A percentile compares a stretch with the other conserved stretches of the same genome.
Conservation (phyloP, 2,888 invertebrate species). For the Drosophila neutralis region DNA sequence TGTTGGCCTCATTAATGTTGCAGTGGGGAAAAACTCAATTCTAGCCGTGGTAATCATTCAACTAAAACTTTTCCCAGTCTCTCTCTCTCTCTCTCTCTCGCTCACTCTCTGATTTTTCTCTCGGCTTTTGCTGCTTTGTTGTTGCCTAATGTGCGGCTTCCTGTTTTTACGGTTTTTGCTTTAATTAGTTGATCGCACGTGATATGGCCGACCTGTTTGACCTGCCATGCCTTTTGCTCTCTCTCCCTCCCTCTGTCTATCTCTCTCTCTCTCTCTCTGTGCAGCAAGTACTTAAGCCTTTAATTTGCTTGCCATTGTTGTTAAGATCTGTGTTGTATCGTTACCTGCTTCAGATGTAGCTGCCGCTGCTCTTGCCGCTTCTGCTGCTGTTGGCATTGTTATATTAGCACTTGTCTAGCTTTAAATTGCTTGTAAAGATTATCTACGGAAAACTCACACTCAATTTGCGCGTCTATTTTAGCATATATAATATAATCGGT, state of each 20-base stretch:
- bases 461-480: slow-evolving; percentile 78
- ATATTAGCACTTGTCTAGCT: slow-evolving; percentile 77
- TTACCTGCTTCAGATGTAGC: slow-evolving; percentile 21
- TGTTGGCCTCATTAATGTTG: slow-evolving; percentile 66
- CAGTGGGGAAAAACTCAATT: slow-evolving; percentile 34
- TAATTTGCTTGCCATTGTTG: slow-evolving; percentile 56
- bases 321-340: slow-evolving; percentile 36
- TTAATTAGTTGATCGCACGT: slow-evolving; percentile 79
- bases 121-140: slow-evolving; percentile 30
- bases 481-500: slow-evolving; percentile 75
- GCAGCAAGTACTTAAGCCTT: slow-evolving; percentile 56
- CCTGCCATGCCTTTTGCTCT: slow-evolving; percentile 23
- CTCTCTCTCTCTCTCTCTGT: not conserved
- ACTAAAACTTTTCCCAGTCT: slow-evolving; percentile 49
- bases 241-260: not conserved
- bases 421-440: slow-evolving; percentile 79
- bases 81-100: not conserved
- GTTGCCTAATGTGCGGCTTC: slow-evolving; percentile 75
- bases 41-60: slow-evolving; percentile 61
- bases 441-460: slow-evolving; percentile 78
- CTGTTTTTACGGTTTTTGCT: slow-evolving; percentile 74
- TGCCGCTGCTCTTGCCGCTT: slow-evolving; percentile 15
- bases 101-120: not conserved
- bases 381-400: slow-evolving; percentile 55
- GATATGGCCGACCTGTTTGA: slow-evolving; percentile 60